Conservation (phyloP, 2,113 vertebrate genomes). For the Leptobrachium leishanense region DNA sequence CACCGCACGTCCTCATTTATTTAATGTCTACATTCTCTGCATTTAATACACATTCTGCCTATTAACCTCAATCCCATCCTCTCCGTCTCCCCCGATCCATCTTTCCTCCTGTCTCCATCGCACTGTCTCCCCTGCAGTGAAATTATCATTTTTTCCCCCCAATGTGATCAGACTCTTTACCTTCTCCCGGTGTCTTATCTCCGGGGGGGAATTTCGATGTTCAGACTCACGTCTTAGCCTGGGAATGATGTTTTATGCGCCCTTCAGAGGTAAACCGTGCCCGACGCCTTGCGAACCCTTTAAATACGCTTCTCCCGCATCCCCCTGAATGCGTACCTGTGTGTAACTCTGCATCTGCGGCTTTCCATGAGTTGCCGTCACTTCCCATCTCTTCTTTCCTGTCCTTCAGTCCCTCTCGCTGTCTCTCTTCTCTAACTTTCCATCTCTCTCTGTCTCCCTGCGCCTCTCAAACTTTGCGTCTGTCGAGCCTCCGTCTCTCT, state of each 20-base stretch:
- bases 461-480: too few relatives aligned
- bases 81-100: slow-evolving; percentile 26
- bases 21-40: not conserved
- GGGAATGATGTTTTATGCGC: slow-evolving; percentile 49
- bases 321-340: not conserved
- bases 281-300: not conserved
- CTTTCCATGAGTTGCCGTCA: too few relatives aligned
- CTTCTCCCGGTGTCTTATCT: slow-evolving; percentile 42
- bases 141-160: slow-evolving; percentile 18
- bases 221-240: slow-evolving; percentile 43
- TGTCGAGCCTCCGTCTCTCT: not conserved
- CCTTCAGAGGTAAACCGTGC: slow-evolving; percentile 43
- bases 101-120: slow-evolving; percentile 18
- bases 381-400: too few relatives aligned
- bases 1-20: not conserved
- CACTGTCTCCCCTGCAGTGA: slow-evolving; percentile 35
- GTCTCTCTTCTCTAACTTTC: too few relatives aligned
- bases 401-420: too few relatives aligned
- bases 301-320: not conserved
- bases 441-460: too few relatives aligned
- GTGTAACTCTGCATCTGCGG: too few relatives aligned
- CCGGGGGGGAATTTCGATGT: slow-evolving; percentile 46
- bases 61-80: slow-evolving; percentile 13
- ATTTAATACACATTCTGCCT: slow-evolving; percentile 5
- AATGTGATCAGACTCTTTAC: slow-evolving; percentile 43